Conservation (phyloP, 2,888 invertebrate species). For the Coleophora deauratella region DNA sequence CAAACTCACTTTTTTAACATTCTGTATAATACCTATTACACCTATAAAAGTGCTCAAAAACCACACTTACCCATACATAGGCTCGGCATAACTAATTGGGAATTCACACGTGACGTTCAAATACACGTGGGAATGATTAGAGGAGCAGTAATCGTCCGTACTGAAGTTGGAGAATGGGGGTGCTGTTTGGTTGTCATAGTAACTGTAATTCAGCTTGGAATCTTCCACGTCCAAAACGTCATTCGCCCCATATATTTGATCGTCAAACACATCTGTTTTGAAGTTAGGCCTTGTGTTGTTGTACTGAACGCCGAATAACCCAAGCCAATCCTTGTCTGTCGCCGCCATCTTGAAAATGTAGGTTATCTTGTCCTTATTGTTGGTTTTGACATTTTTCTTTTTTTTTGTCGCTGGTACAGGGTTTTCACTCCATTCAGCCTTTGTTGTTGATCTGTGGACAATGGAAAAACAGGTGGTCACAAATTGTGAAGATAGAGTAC, state of each 20-base stretch:
- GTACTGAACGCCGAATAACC: constrained; percentile 32
- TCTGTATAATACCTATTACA: too few relatives aligned
- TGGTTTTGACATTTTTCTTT: constrained; percentile 26
- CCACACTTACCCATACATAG: constrained; percentile 77
- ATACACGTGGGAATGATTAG: constrained; percentile 58
- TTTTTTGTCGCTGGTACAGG: constrained; percentile 12
- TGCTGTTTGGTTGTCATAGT: constrained; percentile 37
- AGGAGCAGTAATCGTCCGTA: constrained; percentile 52
- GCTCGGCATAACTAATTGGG: constrained; percentile 78
- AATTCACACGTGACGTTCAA: constrained; percentile 80
- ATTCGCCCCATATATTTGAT: constrained; percentile 6
- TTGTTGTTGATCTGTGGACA: constrained; percentile 28
- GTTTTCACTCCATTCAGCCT: constrained; percentile 12
- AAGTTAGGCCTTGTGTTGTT: constrained; percentile 26
- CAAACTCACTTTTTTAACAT: too few relatives aligned
- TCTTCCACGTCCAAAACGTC: constrained; percentile 13
- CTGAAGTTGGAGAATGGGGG: constrained; percentile 50
- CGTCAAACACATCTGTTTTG: constrained; percentile 19
- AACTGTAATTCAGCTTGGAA: constrained; percentile 31
- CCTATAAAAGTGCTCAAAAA: too few relatives aligned
- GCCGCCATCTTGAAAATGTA: constrained; percentile 43
- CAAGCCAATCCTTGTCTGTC: constrained; percentile 44
- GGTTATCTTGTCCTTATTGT: constrained; percentile 28
- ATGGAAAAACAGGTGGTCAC: constrained; percentile 11
- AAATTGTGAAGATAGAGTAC: too few relatives aligned